Evolutionary conservation across 2,797 vertebrate species (phyloP).

Genomic region (Synanceia verrucosa): DNA sequence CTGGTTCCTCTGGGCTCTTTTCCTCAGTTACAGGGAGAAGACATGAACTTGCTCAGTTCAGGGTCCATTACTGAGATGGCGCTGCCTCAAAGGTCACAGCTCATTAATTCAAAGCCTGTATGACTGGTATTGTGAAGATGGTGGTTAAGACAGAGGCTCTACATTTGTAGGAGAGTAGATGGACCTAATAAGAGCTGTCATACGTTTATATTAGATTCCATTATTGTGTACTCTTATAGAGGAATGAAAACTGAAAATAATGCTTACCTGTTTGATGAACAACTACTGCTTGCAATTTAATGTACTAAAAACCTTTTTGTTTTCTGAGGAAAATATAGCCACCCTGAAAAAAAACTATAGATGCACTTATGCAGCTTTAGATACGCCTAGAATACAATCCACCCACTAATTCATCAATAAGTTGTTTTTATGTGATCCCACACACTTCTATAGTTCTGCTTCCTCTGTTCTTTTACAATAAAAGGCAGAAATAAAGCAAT

Average conservation of each 20-base stretch:
- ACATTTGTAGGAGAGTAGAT: slow-evolving; percentile 37
- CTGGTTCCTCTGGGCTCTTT: slow-evolving; percentile 3
- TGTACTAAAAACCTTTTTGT: slow-evolving; percentile 12
- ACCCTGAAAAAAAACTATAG: slow-evolving; percentile 21
- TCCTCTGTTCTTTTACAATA: slow-evolving; percentile 29
- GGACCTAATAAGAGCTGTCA: slow-evolving; percentile 1
- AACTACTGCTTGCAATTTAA: background rate
- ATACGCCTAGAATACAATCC: slow-evolving; percentile 41
- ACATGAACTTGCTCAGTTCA: slow-evolving; percentile 36
- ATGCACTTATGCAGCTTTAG: slow-evolving; percentile 35
- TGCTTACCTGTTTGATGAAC: background rate
- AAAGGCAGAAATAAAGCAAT: slow-evolving; percentile 17
- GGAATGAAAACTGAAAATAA: background rate
- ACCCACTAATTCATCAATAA: slow-evolving; percentile 67
- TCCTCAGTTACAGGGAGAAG: slow-evolving; percentile 20
- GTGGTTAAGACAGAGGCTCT: slow-evolving; percentile 28
- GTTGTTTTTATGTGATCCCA: slow-evolving; percentile 53
- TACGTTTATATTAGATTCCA: background rate
- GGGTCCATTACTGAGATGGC: slow-evolving; percentile 37
- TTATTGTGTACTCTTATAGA: background rate
- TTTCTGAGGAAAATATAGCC: slow-evolving; percentile 19
- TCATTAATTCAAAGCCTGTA: slow-evolving; percentile 58
- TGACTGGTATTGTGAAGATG: slow-evolving; percentile 26
- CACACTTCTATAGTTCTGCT: slow-evolving; percentile 39
- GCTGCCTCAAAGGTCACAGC: slow-evolving; percentile 34